Evolutionary conservation across 2,113 vertebrate genomes (phyloP).

Genomic region (Aix galericulata): DNA sequence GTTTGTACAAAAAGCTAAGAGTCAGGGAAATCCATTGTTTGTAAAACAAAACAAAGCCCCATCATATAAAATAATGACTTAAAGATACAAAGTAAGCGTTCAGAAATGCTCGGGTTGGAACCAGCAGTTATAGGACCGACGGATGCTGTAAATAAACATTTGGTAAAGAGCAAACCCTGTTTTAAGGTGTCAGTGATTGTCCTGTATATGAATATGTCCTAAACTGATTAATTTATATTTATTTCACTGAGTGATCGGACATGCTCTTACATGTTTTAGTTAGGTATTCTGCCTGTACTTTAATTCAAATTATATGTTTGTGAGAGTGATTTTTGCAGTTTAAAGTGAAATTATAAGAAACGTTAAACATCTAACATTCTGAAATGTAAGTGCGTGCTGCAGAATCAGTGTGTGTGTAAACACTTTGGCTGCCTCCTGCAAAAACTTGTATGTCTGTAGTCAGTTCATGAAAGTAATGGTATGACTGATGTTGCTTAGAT

Average conservation of each 20-base stretch:
- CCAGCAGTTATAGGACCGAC: not conserved
- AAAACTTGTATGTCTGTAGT: not conserved
- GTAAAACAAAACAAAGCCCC: fast-evolving
- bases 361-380: not conserved
- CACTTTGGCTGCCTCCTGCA: not conserved
- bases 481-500: not conserved
- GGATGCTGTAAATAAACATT: not conserved
- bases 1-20: not conserved
- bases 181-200: not conserved
- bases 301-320: not conserved
- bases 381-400: not conserved
- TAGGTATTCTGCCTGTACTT: not conserved
- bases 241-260: not conserved
- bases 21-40: not conserved
- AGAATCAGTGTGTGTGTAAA: not conserved
- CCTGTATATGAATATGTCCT: not conserved
- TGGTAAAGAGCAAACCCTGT: not conserved
- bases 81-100: not conserved
- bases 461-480: not conserved
- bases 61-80: not conserved
- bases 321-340: not conserved
- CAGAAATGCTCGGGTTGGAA: not conserved
- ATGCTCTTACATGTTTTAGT: not conserved
- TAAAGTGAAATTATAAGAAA: not conserved
- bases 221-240: not conserved